A percentile compares a stretch with the other conserved stretches of the same genome.
Conservation (phyloP, 2,113 vertebrate genomes). For the Narcine bancroftii region DNA sequence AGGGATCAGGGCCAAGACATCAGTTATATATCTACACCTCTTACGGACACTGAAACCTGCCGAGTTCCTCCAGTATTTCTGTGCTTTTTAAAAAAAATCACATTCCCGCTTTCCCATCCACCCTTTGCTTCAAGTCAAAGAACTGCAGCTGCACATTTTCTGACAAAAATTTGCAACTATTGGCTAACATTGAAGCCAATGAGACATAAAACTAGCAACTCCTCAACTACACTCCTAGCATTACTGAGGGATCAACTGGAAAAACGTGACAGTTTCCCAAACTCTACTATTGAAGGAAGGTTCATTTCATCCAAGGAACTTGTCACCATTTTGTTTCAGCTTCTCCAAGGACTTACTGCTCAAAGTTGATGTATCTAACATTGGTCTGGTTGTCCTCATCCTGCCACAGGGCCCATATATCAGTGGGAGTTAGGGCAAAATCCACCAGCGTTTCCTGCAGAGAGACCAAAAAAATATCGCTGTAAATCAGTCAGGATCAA, state of each 20-base stretch:
- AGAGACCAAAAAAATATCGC: background rate
- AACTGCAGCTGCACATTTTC: background rate
- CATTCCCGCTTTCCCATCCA: background rate
- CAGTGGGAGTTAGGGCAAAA: slow-evolving; percentile 76
- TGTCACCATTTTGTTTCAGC: too few relatives aligned
- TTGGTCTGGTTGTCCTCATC: slow-evolving; percentile 74
- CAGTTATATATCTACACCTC: too few relatives aligned
- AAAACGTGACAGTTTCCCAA: background rate
- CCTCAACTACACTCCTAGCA: background rate
- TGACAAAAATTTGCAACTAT: background rate
- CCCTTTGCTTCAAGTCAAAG: background rate
- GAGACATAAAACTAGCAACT: background rate
- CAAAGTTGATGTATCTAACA: slow-evolving; percentile 89
- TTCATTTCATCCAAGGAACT: background rate
- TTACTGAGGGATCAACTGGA: background rate
- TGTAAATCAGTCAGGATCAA: background rate
- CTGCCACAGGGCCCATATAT: slow-evolving; percentile 88
- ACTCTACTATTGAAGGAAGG: background rate
- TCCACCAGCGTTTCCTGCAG: slow-evolving; percentile 78
- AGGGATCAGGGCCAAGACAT: too few relatives aligned
- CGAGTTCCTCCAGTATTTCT: too few relatives aligned
- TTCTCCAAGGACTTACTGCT: slow-evolving; percentile 63
- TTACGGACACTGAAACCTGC: too few relatives aligned
- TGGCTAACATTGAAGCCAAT: background rate
- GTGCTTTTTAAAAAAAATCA: too few relatives aligned